Base-by-base conservation (phyloP, 2,888 invertebrate genomes). In the Habrosyne pyritoides region DNA sequence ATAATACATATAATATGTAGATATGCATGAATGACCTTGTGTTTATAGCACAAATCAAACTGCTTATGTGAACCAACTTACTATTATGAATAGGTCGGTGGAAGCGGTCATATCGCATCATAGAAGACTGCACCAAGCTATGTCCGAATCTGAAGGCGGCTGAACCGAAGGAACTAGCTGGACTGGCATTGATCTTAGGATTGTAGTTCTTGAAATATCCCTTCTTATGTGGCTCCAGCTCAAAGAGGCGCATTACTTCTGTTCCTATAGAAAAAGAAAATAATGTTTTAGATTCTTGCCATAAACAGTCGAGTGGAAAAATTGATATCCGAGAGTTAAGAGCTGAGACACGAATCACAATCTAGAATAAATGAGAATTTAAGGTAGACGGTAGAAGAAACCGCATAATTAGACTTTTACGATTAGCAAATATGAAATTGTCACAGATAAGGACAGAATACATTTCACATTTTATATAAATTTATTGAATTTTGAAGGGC, bases 121-220 rank as follows among this genome's bases (percentile, higher is more conserved):
- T 96, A 10, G 95, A 94, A 6, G 94, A 94, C 75, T 97, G 97
- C 2, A 98, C 97, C 63, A 98, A 87, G 47, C 97, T 97, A 81
- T 97, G 97, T 0, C 97, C 97, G 81, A 97, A 97, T 21, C 97
- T 93, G 83, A 96, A 97, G 2, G 97, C 97, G 0, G 97, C 97
- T 0, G 97, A 94, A 0, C 96, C 94, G 84, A 97, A 97, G 0
- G 95, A 93, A 81, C 97, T 97, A 0, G 96, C 96, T 0, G 97
- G 94, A 2, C 95, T 94, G 0, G 97, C 95, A 87, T 97, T 96
- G 2, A 95, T 88, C 61, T 94, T 94, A 0, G 93, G 84, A 73
- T 95, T 95, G 79, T 97, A 97, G 6, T 94, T 94, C 2, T 93
- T 90, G 78, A 94, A 97, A 82, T 94, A 97, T 0, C 97, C 97